phyloP scores from a whole-genome alignment of 2,888 invertebrate genomes.

The Pammene aurita region DNA sequence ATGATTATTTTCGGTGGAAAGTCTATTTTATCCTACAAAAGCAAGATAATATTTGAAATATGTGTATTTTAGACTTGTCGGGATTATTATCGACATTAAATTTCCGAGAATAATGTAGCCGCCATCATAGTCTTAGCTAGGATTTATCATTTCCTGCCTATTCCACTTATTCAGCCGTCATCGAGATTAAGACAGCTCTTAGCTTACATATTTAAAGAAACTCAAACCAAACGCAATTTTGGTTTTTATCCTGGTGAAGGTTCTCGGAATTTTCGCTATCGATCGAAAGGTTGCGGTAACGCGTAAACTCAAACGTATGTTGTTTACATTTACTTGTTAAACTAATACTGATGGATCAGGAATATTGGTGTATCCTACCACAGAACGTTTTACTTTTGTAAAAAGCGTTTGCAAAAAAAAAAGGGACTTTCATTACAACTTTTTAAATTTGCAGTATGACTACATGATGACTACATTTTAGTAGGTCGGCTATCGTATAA shows the following conservation, averaged over 20 bases:
- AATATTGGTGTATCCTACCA: neutral
- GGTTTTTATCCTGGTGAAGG: neutral
- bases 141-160: slow-evolving; percentile 25
- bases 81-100: neutral
- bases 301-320: slow-evolving; percentile 24
- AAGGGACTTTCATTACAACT: too few species aligned
- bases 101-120: neutral
- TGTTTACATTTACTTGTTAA: slow-evolving; percentile 32
- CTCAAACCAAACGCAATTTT: neutral
- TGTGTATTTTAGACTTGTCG: neutral
- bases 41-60: neutral
- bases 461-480: too few species aligned
- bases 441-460: too few species aligned
- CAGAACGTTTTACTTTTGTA: too few species aligned
- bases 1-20: neutral
- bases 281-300: slow-evolving; percentile 22
- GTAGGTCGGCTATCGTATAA: too few species aligned
- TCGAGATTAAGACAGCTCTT: slow-evolving; percentile 3
- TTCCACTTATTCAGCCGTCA: slow-evolving; percentile 11
- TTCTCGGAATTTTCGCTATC: slow-evolving; percentile 19
- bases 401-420: too few species aligned
- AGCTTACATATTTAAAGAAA: slow-evolving; percentile 17
- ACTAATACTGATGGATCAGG: neutral
- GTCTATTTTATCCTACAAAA: neutral
- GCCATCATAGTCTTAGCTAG: slow-evolving; percentile 5